Evolutionary conservation across 2,113 vertebrate genomes (phyloP), one percentile per base, ranked within the genome.

Genomic region (Halichoerus grypus): DNA sequence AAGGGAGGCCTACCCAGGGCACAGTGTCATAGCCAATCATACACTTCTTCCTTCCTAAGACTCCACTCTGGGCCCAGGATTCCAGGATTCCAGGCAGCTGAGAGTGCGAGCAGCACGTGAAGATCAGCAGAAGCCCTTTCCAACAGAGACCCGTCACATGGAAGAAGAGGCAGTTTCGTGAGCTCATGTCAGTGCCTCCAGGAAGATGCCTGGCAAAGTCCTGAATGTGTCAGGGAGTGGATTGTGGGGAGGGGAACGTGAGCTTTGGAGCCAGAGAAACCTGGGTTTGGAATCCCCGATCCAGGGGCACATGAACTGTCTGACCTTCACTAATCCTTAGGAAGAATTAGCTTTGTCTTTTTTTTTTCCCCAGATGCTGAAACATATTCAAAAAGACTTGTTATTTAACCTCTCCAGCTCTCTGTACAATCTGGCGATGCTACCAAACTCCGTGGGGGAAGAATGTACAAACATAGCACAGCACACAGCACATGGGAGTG

Each of bases 401-500:
- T 53, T 53, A 55, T 19, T 33, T 77, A 92, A 69, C 46, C 18
- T 39, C 21, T 76, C 11, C 21, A 80, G 57, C 26, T 36, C n/a
- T 84, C 82, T 80, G 18, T 36, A 10, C 14, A 26, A 13, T 36
- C 24, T 26, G 46, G 4, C 46, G 39, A 57, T 16, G 13, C 85
- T 57, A 5, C 7, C 36, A 55, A 81, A 74, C 55, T 61, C 12
- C 10, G 0, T 59, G 69, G 90, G 51, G 4, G 19, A 16, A 61
- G 26, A 77, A 19, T 1, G 19, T 46, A 7, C 26, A 89, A 36
- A 15, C 53, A 18, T 2, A 72, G 11, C 4, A 5, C 2, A 59
- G 9, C 10, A 22, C 24, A 5, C 16, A 71, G 53, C 5, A 18
- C 12, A 49, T 21, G 5, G 1, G 2, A 13, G 31, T 1, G 11